Conservation (phyloP, 2,113 vertebrate species). For the Chauna torquata region DNA sequence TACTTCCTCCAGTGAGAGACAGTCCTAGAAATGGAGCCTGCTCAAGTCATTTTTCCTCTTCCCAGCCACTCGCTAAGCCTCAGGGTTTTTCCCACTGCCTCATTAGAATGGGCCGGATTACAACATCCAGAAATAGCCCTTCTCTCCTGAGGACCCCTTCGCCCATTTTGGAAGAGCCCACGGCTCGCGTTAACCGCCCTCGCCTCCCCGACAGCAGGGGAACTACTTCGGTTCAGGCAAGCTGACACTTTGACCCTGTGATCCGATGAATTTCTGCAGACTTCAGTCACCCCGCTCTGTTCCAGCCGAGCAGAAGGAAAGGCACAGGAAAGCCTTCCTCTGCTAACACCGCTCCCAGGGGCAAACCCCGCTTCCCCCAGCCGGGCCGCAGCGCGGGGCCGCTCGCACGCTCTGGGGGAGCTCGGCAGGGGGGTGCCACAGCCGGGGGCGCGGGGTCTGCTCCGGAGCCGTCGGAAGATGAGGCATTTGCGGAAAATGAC, state of each 20-base stretch:
- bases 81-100: background rate
- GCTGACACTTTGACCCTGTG: background rate
- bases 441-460: too few species aligned
- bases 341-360: fast-evolving
- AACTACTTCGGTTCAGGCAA: background rate
- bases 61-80: background rate
- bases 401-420: conserved; percentile 26
- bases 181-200: fast-evolving
- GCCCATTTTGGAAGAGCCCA: background rate
- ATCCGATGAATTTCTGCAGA: fast-evolving
- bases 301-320: fast-evolving
- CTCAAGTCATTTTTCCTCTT: background rate
- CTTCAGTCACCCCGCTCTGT: background rate
- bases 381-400: background rate
- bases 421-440: background rate
- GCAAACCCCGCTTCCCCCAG: background rate
- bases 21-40: background rate
- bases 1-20: background rate
- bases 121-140: background rate
- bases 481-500: too few species aligned
- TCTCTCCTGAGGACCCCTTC: background rate
- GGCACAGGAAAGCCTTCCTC: background rate
- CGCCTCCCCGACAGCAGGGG: fast-evolving
- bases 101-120: fast-evolving
- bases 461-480: background rate